Percentiles rank a stretch among this genome's conserved stretches.
Evolutionary conservation across 2,113 vertebrate species (phyloP).

Genomic region (Neomonachus schauinslandi): DNA sequence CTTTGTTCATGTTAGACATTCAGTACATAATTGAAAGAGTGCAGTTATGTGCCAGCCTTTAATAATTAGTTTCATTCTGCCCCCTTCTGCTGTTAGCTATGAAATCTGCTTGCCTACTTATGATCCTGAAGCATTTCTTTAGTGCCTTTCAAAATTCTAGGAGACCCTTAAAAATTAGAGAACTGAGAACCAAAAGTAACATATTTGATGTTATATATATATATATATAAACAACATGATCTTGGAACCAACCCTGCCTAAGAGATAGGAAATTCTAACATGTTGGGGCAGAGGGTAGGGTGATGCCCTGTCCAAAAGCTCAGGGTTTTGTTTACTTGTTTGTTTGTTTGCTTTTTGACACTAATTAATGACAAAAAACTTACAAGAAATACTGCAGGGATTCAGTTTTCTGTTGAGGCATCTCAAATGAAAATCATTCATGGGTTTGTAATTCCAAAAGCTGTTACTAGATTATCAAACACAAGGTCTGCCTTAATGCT

Average conservation of each 20-base stretch:
- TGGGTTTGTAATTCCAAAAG: slow-evolving; percentile 27
- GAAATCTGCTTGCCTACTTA: not conserved
- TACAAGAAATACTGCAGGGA: slow-evolving; percentile 5
- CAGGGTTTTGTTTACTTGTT: not conserved
- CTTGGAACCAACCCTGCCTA: not conserved
- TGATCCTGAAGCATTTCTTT: slow-evolving; percentile 23
- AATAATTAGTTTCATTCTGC: not conserved
- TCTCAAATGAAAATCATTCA: slow-evolving; percentile 1
- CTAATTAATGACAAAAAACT: slow-evolving; percentile 29
- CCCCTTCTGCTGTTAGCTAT: not conserved
- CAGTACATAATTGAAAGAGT: not conserved
- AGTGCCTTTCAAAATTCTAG: slow-evolving; percentile 41
- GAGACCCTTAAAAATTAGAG: slow-evolving; percentile 40
- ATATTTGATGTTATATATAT: not conserved
- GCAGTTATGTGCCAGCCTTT: not conserved
- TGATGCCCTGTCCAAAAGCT: not conserved
- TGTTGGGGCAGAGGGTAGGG: not conserved
- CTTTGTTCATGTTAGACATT: slow-evolving; percentile 22
- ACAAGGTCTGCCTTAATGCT: not conserved
- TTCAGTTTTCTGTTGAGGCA: slow-evolving; percentile 8
- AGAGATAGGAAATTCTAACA: not conserved
- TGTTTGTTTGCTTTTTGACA: not conserved
- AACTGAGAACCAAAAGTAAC: slow-evolving; percentile 6
- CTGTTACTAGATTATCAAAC: not conserved
- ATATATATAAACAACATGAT: not conserved